phyloP scores from a whole-genome alignment of 2,888 invertebrate genomes.

The Andrena camellia region DNA sequence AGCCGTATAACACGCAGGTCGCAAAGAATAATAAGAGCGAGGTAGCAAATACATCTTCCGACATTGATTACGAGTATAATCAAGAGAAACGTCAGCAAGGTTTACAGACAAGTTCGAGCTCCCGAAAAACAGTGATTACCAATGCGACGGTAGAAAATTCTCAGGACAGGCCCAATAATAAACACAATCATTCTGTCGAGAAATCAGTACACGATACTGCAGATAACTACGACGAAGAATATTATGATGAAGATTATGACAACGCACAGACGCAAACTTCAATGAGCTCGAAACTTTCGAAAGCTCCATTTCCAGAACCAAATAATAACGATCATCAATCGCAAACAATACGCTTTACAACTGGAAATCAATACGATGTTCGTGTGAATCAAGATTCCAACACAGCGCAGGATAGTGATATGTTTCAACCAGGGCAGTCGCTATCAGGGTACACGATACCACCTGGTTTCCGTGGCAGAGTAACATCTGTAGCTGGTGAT shows the following conservation, averaged over 20 bases:
- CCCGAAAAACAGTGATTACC: constrained; percentile 63
- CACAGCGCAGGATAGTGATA: constrained; percentile 86
- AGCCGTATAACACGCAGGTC: constrained; percentile 66
- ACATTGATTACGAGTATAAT: constrained; percentile 27
- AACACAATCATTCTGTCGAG: constrained; percentile 37
- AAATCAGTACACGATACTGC: constrained; percentile 58
- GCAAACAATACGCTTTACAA: constrained; percentile 89
- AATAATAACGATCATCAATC: constrained; percentile 81
- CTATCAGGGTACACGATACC: constrained; percentile 91
- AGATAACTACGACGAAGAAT: constrained; percentile 88
- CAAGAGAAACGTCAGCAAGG: constrained; percentile 52
- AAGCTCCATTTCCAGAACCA: constrained; percentile 57
- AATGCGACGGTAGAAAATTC: constrained; percentile 45
- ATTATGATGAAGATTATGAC: constrained; percentile 86
- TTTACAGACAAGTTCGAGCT: constrained; percentile 71
- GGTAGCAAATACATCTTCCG: constrained; percentile 3
- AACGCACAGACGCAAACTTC: constrained; percentile 40
- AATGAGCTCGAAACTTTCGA: constrained; percentile 45
- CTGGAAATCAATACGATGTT: constrained; percentile 87
- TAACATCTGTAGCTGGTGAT: constrained; percentile 87
- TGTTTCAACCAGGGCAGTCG: constrained; percentile 89
- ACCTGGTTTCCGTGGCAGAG: constrained; percentile 89
- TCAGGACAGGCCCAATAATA: background rate
- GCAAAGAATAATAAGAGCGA: constrained; percentile 26
- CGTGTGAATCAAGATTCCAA: constrained; percentile 88